Conservation (phyloP, 2,797 vertebrate genomes). For the Mormyrops boulengeri region DNA sequence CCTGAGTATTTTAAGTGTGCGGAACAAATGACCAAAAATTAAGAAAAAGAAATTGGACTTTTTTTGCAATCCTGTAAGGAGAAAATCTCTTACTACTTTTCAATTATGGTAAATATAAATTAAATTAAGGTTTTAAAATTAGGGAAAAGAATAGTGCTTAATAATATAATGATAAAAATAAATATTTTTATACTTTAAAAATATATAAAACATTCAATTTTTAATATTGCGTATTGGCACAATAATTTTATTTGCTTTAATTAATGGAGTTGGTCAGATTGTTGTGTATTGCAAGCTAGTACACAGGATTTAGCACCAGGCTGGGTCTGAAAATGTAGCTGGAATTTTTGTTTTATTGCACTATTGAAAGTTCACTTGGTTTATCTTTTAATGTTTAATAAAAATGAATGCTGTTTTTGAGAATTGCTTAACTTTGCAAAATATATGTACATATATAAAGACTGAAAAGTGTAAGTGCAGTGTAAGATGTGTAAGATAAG, state of each 20-base stretch:
- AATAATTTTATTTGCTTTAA: neutral
- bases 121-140: neutral
- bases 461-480: neutral
- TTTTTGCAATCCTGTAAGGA: neutral
- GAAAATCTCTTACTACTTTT: neutral
- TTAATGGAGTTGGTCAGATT: neutral
- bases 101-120: neutral
- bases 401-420: slow-evolving; percentile 31
- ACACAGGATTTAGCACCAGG: neutral
- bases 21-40: neutral
- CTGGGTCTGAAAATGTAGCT: slow-evolving; percentile 44
- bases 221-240: neutral
- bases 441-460: neutral
- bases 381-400: slow-evolving; percentile 35
- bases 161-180: too few relatives aligned
- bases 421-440: slow-evolving; percentile 37
- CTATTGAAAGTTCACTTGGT: slow-evolving; percentile 45
- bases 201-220: neutral
- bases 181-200: neutral
- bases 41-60: neutral
- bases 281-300: neutral
- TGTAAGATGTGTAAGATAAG: neutral
- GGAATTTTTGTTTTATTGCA: slow-evolving; percentile 53
- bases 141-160: neutral
- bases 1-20: neutral